These are phyloP conservation scores for Cephalophus harveyi DNA, from an alignment of 2,113 vertebrate species.

Conservation along the genomic window DNA sequence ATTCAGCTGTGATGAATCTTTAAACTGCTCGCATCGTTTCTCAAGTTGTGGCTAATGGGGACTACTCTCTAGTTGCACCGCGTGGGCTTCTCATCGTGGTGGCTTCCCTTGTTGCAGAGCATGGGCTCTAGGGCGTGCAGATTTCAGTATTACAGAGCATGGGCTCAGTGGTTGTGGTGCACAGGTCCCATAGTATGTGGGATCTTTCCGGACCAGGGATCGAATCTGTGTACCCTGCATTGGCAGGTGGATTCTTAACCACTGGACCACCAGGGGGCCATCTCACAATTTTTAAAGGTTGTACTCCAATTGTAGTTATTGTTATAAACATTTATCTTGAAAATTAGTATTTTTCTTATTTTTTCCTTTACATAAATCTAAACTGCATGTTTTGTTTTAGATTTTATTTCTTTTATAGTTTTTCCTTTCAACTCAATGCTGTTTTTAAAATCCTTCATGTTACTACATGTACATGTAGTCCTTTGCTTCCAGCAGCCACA, in stretches of 20 bases:
- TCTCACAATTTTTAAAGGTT: not conserved
- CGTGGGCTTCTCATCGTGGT: accelerated
- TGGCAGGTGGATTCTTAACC: not conserved
- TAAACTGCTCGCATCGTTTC: not conserved
- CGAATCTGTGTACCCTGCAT: not conserved
- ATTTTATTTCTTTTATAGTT: not conserved
- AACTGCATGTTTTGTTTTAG: not conserved
- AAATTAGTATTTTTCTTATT: not conserved
- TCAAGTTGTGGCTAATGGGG: not conserved
- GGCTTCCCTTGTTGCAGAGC: not conserved
- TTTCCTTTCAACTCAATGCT: not conserved
- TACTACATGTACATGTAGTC: not conserved
- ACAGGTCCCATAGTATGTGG: not conserved
- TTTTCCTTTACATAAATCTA: not conserved
- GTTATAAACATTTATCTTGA: not conserved
- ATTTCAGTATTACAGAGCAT: not conserved
- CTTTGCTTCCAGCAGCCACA: not conserved
- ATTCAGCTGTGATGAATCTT: not conserved
- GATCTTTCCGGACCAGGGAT: not conserved
- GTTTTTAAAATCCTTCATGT: not conserved
- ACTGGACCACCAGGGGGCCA: not conserved
- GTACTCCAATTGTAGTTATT: not conserved
- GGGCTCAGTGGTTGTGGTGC: not conserved
- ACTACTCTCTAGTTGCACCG: accelerated
- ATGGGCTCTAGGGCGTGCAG: not conserved